Base-by-base conservation (phyloP, 1,140 invertebrate species). In the Drosophila arawakana region DNA sequence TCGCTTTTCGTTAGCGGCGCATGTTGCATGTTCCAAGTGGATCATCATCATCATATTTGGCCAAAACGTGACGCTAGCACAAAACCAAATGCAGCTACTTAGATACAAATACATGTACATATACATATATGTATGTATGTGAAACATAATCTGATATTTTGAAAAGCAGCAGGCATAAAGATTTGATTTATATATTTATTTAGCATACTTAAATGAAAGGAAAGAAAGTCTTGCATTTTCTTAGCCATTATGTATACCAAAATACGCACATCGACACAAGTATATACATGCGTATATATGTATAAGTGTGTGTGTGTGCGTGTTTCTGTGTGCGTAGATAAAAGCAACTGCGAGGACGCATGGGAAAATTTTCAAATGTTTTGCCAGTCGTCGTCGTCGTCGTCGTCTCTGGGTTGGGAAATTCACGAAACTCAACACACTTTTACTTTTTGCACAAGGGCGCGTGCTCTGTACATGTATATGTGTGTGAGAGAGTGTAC, bases 401-500 rank as follows among this genome's bases (percentile, higher is more conserved):
- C 11, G 44, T 39, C n/a, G 39, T 67, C 46, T 67, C 25, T 30
- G 25, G 43, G 66, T 58, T 30, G 83, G 83, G 78, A 86, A 83
- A 76, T 78, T 86, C 73, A 46, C 60, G 59, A 83, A 86, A 89
- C 78, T 89, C 84, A 89, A 89, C 84, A 89, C 75, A 89, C 84
- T 89, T 89, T 89, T 81, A 81, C 84, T 89, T 89, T 89, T 55
- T 65, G 60, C 10, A 47, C 70, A 59, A 72, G 70, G 55, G 74
- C 62, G 73, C 71, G 47, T 52, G 50, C 61, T 65, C 61, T 65
- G 18, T 61, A 35, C 15, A 30, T 37, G 25, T 39, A 30, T 59
- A 30, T 59, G 34, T 43, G 35, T 66, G 35, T 47, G 15, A 54
- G 46, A 34, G 61, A 18, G 34, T 39, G 30, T 2, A 30, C 30